Percentiles rank a stretch among this genome's conserved stretches.
Evolutionary conservation across 2,888 invertebrate genomes (phyloP).

Genomic region (Dinocampus coccinellae): DNA sequence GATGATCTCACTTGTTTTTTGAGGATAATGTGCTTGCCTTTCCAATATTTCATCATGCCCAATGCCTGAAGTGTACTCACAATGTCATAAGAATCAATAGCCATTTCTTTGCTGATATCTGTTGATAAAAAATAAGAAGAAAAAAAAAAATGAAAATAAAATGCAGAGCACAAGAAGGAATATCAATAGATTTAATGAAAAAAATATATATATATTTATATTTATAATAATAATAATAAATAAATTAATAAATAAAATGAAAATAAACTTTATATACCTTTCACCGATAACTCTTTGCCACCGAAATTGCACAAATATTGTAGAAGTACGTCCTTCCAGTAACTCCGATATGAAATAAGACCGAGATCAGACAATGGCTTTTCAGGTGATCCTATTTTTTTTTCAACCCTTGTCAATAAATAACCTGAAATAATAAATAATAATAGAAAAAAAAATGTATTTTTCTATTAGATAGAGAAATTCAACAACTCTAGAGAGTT

Average conservation of each 20-base stretch:
- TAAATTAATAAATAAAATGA: no score
- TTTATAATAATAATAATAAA: background rate
- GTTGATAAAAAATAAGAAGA: slow-evolving; percentile 46
- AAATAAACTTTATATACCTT: no score
- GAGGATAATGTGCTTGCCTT: slow-evolving; percentile 96
- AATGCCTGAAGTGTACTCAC: slow-evolving; percentile 96
- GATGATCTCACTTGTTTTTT: slow-evolving; percentile 83
- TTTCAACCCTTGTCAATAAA: slow-evolving; percentile 93
- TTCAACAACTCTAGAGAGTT: background rate
- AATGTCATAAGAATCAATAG: slow-evolving; percentile 97
- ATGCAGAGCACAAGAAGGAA: no score
- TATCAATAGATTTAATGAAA: background rate
- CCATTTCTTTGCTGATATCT: slow-evolving; percentile 89
- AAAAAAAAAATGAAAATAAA: no score
- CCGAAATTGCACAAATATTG: slow-evolving; percentile 91
- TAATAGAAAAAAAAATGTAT: background rate
- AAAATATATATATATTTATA: background rate
- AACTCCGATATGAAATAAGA: slow-evolving; percentile 95
- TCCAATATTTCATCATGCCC: slow-evolving; percentile 99
- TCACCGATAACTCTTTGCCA: slow-evolving; percentile 90
- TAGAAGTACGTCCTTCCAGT: slow-evolving; percentile 97
- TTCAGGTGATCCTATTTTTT: slow-evolving; percentile 99
- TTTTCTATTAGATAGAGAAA: background rate
- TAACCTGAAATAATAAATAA: slow-evolving; percentile 79
- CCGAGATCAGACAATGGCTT: slow-evolving; percentile 98